Conservation (phyloP, 2,797 vertebrate genomes). For the Microctenopoma stevenorrisi region DNA sequence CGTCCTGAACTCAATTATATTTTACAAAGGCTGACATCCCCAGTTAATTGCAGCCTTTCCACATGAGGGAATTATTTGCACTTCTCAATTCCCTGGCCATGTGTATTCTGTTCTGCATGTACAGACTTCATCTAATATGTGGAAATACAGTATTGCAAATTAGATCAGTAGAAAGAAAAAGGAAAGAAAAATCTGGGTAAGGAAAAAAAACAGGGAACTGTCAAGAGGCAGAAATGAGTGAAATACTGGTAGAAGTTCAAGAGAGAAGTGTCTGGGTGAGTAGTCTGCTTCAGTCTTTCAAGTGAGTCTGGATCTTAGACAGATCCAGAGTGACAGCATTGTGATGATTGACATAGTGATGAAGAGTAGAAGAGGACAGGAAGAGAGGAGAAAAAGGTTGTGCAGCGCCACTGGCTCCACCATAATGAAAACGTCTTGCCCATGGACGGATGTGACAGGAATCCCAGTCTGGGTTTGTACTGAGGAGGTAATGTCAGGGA, state of each 20-base stretch:
- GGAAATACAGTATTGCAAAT: constrained; percentile 79
- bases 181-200: constrained; percentile 32
- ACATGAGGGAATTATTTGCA: constrained; percentile 87
- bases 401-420: constrained; percentile 65
- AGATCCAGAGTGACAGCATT: constrained; percentile 75
- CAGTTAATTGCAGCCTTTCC: constrained; percentile 88
- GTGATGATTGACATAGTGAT: constrained; percentile 70
- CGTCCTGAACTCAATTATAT: constrained; percentile 88
- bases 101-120: constrained; percentile 82
- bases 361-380: constrained; percentile 59
- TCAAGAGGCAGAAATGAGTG: constrained; percentile 52
- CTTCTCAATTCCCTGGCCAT: constrained; percentile 84
- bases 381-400: constrained; percentile 76
- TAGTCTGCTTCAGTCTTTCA: constrained; percentile 54
- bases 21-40: constrained; percentile 88
- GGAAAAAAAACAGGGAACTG: constrained; percentile 41
- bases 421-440: constrained; percentile 70
- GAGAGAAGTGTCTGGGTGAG: constrained; percentile 57
- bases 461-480: constrained; percentile 50
- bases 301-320: constrained; percentile 68
- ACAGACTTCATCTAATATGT: constrained; percentile 80
- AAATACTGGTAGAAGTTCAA: constrained; percentile 63
- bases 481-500: constrained; percentile 67
- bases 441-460: constrained; percentile 68
- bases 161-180: constrained; percentile 64